Evolutionary conservation across 1,140 invertebrate genomes (phyloP).

Genomic region (Drosophila azteca): DNA sequence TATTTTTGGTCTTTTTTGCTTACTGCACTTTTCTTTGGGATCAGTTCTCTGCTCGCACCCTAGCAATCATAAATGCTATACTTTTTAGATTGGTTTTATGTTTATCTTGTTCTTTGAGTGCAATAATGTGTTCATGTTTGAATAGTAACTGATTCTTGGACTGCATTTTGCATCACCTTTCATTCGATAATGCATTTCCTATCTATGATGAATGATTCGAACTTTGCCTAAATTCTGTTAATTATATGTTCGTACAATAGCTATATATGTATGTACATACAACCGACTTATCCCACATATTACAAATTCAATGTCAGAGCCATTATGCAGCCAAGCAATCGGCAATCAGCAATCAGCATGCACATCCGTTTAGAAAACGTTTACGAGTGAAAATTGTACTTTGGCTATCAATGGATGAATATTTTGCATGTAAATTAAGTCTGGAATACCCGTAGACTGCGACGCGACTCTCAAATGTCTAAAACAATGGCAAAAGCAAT

Average conservation of each 20-base stretch:
- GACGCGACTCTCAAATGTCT: constrained; percentile 19
- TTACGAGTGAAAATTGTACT: constrained; percentile 5
- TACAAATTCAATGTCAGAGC: constrained; percentile 42
- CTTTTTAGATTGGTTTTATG: too few relatives aligned
- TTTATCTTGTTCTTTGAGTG: too few relatives aligned
- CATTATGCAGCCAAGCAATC: constrained; percentile 23
- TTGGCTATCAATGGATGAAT: constrained; percentile 34
- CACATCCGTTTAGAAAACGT: constrained; percentile 24
- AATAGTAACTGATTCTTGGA: too few relatives aligned
- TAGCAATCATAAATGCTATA: too few relatives aligned
- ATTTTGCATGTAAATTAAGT: constrained; percentile 53
- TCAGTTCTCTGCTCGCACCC: too few relatives aligned
- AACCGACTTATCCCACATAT: constrained; percentile 1
- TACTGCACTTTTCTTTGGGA: too few relatives aligned
- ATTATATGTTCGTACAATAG: constrained; percentile 10
- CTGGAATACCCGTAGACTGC: constrained; percentile 2
- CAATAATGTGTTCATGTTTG: too few relatives aligned
- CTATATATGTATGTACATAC: too few relatives aligned
- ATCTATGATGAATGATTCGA: too few relatives aligned
- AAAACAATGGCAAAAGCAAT: constrained; percentile 73
- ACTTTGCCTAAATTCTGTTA: background rate
- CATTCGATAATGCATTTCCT: too few relatives aligned
- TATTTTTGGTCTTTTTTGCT: too few relatives aligned
- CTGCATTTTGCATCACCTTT: too few relatives aligned
- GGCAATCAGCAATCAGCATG: constrained; percentile 5